These are phyloP conservation scores for Squalus acanthias DNA, from an alignment of 2,797 vertebrate species.

Conservation along the genomic window DNA sequence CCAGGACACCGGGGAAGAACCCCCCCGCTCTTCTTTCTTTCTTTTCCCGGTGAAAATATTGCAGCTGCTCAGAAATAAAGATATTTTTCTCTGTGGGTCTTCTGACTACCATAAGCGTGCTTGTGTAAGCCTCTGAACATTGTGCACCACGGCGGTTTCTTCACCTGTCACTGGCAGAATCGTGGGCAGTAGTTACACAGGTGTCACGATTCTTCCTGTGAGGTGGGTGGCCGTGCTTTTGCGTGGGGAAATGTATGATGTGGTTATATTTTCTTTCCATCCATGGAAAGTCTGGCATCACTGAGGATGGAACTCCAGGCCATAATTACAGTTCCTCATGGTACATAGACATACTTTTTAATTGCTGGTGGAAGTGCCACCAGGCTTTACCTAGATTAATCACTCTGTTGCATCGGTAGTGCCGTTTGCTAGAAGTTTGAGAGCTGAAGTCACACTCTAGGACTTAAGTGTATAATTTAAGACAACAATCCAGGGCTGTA, in stretches of 20 bases:
- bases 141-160: background rate
- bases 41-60: background rate
- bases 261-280: no score
- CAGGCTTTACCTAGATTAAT: background rate
- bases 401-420: background rate
- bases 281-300: no score
- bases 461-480: background rate
- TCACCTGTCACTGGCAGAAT: background rate
- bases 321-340: no score
- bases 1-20: background rate
- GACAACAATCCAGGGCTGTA: background rate
- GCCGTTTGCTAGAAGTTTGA: background rate
- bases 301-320: no score
- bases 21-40: no score
- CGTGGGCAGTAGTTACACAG: background rate
- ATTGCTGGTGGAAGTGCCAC: background rate
- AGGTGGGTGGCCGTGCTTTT: background rate
- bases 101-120: background rate
- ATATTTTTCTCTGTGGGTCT: background rate
- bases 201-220: background rate
- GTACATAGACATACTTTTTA: background rate
- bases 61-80: background rate
- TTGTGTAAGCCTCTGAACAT: background rate
- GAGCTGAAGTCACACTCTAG: background rate
- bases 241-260: background rate